A percentile compares a stretch with the other conserved stretches of the same genome.
These are phyloP conservation scores for Blera fallax DNA, from an alignment of 2,888 invertebrate genomes.

Conservation along the genomic window DNA sequence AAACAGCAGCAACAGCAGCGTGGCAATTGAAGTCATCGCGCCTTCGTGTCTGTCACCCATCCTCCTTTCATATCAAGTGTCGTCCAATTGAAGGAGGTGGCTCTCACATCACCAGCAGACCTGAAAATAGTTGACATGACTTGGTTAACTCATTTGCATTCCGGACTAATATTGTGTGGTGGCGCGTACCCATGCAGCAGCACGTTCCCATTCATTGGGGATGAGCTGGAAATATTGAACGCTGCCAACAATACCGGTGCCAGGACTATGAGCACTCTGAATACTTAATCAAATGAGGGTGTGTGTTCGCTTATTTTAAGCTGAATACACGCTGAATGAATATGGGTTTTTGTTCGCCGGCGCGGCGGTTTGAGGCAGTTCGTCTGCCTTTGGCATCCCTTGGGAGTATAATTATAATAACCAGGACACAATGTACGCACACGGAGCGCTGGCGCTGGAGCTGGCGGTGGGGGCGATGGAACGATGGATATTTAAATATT, in stretches of 20 bases:
- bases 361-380: background rate
- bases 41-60: background rate
- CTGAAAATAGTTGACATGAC: constrained; percentile 60
- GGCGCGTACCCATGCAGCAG: constrained; percentile 6
- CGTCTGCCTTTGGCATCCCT: constrained; percentile 41
- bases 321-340: constrained; percentile 5
- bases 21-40: constrained; percentile 1
- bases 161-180: constrained; percentile 31
- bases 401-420: constrained; percentile 52
- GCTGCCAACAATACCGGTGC: constrained; percentile 8
- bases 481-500: constrained; percentile 24
- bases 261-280: constrained; percentile 31
- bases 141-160: constrained; percentile 68
- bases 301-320: constrained; percentile 11
- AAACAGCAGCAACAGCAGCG: background rate
- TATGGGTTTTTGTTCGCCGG: background rate
- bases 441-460: background rate
- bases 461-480: too few relatives aligned
- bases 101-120: constrained; percentile 26
- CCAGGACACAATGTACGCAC: background rate
- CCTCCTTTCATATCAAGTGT: background rate
- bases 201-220: constrained; percentile 12
- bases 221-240: constrained; percentile 11
- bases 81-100: background rate
- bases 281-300: constrained; percentile 59